These are phyloP conservation scores for Andrena bicolor DNA, from an alignment of 2,888 invertebrate genomes.

Conservation along the genomic window DNA sequence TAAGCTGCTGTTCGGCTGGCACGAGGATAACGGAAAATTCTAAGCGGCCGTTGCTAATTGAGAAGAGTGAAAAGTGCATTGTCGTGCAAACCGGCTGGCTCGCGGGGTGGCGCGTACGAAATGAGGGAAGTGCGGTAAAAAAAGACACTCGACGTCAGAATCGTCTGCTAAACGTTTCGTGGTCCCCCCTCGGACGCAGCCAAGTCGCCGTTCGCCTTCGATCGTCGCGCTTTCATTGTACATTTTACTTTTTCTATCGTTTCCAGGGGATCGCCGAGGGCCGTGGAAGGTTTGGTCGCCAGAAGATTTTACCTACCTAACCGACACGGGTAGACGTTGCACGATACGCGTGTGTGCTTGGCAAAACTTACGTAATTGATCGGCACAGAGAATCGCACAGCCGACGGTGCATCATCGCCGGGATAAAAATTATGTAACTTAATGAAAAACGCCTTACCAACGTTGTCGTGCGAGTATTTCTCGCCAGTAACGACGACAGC, in stretches of 20 bases:
- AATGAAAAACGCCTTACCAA: slow-evolving; percentile 73
- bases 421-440: slow-evolving; percentile 76
- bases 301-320: slow-evolving; percentile 5
- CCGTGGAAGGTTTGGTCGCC: neutral
- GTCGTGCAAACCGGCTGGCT: slow-evolving; percentile 34
- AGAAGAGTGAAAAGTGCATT: slow-evolving; percentile 16
- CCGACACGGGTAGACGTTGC: slow-evolving; percentile 19
- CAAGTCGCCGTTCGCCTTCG: neutral
- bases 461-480: slow-evolving; percentile 70
- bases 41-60: neutral
- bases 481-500: slow-evolving; percentile 78
- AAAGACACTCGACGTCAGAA: slow-evolving; percentile 43
- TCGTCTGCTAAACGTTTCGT: slow-evolving; percentile 49
- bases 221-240: neutral
- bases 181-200: neutral
- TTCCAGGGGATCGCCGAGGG: neutral
- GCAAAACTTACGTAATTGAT: slow-evolving; percentile 70
- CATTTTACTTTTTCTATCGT: neutral
- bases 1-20: neutral
- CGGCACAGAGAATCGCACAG: slow-evolving; percentile 22
- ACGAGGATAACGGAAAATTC: neutral
- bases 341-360: slow-evolving; percentile 6
- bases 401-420: slow-evolving; percentile 47
- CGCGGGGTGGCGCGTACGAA: slow-evolving; percentile 57
- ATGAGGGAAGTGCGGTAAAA: slow-evolving; percentile 39